Percentiles rank a stretch among this genome's conserved stretches.
Evolutionary conservation across 2,797 vertebrate species (phyloP).

Genomic region (Avahi laniger): DNA sequence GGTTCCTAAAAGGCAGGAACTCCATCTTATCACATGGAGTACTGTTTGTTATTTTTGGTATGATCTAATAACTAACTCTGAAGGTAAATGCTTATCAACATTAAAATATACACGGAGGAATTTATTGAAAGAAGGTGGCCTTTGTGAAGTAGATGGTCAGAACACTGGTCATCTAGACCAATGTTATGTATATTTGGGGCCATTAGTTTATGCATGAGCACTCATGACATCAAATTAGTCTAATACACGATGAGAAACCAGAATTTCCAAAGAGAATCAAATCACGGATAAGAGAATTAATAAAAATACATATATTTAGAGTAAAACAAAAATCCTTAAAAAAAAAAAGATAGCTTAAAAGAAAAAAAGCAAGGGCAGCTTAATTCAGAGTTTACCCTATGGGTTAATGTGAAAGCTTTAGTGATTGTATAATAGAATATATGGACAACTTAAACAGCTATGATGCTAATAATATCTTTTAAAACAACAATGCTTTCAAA

Average conservation of each 20-base stretch:
- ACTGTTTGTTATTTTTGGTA: not conserved
- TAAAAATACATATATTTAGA: not conserved
- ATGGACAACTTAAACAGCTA: not conserved
- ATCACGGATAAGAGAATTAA: not conserved
- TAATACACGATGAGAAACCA: not conserved
- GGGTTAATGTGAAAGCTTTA: not conserved
- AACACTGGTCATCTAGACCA: not conserved
- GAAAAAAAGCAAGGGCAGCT: not conserved
- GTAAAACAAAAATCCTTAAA: not conserved
- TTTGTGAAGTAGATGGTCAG: not conserved
- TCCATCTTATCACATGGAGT: not conserved
- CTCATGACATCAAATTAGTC: not conserved
- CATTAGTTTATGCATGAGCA: not conserved
- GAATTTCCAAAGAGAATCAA: constrained; percentile 24
- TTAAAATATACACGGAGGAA: not conserved
- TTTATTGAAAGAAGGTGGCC: not conserved
- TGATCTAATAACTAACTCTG: constrained; percentile 14
- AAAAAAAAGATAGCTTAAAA: not conserved
- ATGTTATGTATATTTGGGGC: not conserved
- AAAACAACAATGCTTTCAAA: constrained; percentile 20
- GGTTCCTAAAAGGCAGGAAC: not conserved
- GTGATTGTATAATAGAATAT: not conserved
- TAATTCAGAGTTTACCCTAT: constrained; percentile 20
- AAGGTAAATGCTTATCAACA: not conserved
- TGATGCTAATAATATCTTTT: not conserved